Base-by-base conservation (phyloP, 2,113 vertebrate species). In the Hypomesus transpacificus region DNA sequence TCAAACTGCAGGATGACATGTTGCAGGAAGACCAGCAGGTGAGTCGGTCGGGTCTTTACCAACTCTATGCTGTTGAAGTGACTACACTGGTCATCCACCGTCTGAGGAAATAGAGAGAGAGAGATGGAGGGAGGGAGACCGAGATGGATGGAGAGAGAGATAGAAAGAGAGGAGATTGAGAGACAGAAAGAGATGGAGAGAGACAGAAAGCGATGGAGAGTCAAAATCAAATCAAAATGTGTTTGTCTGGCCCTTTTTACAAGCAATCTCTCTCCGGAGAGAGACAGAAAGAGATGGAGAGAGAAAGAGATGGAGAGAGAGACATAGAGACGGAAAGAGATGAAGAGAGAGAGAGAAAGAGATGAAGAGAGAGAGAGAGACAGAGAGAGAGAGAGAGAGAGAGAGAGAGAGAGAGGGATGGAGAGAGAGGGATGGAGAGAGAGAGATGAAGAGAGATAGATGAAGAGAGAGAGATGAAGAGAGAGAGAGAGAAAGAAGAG, bases 1-100 rank as follows among this genome's bases (percentile, higher is more conserved):
- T 96, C 94, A 59, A 96, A 96, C 91, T 96, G 95, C 26, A 96
- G 84, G 24, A 95, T 93, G 79, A 95, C 94, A 13, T 96, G 94
- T 16, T 95, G 94, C 52, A 96, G 66, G 68, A 96, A 94, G 60
- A 93, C 93, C 89, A 96, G 90, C 80, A 96, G 89, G 82, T 96
- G 95, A 34, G 93, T 91, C 0, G 95, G 95, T 5, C 85, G 89
- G 0, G 73, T 74, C 77, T 93, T 96, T 79, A 97, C 69, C 20
- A 84, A 22, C 3, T 95, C 92, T 70, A 96, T 90, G 66, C 60
- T 89, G 87, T 89, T 92, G 87, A 96, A 97, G 77, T 87, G 56
- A 54, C 80, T 75, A 82, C 75, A 92, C n/a, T 91, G 89, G 58
- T 94, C 92, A 16, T 95, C 94, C 1, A 82, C 50, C 7, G 76